Percentiles rank a stretch among this genome's conserved stretches.
phyloP scores from a whole-genome alignment of 2,888 invertebrate species.

The Phorcus lineatus region DNA sequence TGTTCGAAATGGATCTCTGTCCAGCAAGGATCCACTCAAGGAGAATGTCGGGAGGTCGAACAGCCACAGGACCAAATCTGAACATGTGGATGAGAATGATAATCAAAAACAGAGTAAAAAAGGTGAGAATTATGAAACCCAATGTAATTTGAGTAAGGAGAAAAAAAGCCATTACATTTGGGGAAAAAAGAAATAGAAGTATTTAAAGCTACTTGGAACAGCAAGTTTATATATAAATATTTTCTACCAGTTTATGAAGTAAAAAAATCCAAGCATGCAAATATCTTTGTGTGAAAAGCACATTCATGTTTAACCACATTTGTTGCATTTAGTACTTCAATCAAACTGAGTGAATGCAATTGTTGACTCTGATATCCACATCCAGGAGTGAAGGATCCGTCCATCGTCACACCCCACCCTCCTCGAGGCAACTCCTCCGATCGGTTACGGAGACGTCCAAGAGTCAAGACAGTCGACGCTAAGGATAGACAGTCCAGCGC shows the following conservation, averaged over 20 bases:
- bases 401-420: conserved; percentile 71
- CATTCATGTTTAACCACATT: no score
- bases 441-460: conserved; percentile 58
- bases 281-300: no score
- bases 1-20: conserved; percentile 46
- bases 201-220: no score
- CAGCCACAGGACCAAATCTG: neutral
- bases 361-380: neutral
- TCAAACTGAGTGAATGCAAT: no score
- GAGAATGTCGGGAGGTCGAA: neutral
- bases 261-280: no score
- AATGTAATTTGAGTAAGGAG: no score
- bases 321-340: no score
- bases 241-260: no score
- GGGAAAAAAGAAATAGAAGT: no score
- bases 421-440: conserved; percentile 71
- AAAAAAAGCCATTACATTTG: no score
- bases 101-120: neutral
- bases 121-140: neutral
- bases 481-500: conserved; percentile 56
- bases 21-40: conserved; percentile 39
- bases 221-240: no score
- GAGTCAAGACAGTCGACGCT: conserved; percentile 54
- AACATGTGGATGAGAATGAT: conserved; percentile 3
- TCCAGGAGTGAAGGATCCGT: conserved; percentile 41